These are phyloP conservation scores for Ginglymostoma cirratum DNA, from an alignment of 2,113 vertebrate genomes.

Conservation along the genomic window DNA sequence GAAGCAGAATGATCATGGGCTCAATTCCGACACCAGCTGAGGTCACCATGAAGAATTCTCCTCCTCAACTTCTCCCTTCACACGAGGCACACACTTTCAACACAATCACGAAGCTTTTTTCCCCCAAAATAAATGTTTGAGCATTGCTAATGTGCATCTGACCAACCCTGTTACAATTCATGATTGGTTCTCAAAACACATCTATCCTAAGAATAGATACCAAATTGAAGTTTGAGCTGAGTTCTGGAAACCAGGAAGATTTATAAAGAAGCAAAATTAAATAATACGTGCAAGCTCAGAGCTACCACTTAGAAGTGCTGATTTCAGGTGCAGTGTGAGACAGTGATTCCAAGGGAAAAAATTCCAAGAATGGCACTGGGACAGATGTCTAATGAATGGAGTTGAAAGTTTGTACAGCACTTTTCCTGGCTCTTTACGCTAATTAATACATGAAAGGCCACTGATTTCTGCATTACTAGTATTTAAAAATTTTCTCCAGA, in stretches of 20 bases:
- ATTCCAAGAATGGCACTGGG: background rate
- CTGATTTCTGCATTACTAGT: background rate
- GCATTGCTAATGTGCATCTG: background rate
- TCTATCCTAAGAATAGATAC: background rate
- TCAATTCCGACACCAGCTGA: too few species aligned
- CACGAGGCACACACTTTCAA: background rate
- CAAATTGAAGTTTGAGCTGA: background rate
- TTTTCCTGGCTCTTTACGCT: background rate
- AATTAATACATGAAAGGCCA: background rate
- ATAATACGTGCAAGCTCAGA: background rate
- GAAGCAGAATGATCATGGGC: too few species aligned
- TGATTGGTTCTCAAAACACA: background rate
- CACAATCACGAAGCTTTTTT: background rate
- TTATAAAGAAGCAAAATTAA: background rate
- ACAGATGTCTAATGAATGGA: too few species aligned
- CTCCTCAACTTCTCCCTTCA: too few species aligned
- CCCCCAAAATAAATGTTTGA: background rate
- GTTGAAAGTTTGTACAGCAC: background rate
- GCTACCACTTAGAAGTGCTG: background rate
- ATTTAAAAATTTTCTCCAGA: background rate
- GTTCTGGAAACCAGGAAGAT: background rate
- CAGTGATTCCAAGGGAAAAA: background rate
- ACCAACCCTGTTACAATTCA: background rate
- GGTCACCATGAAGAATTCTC: too few species aligned
- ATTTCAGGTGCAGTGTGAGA: background rate